These are phyloP conservation scores for Rhagonycha lutea DNA, from an alignment of 2,888 invertebrate genomes.

Conservation along the genomic window DNA sequence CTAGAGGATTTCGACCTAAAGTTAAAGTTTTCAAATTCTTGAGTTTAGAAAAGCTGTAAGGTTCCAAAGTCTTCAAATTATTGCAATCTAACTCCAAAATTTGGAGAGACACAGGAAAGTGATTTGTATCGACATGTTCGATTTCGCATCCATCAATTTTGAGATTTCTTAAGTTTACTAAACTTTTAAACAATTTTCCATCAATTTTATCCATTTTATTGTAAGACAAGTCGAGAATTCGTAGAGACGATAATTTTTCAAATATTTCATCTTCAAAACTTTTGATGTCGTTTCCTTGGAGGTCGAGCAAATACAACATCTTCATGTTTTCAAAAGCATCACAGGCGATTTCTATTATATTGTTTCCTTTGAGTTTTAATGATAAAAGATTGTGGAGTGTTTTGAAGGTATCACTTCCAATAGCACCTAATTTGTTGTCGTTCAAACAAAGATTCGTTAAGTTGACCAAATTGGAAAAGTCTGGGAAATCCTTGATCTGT, in stretches of 20 bases:
- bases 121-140: not conserved
- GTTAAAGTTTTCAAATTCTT: not conserved
- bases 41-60: not conserved
- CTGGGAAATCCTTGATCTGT: not conserved
- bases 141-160: not conserved
- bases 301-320: not conserved
- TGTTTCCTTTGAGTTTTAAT: not conserved
- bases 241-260: not conserved
- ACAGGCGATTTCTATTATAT: not conserved
- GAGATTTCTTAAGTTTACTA: not conserved
- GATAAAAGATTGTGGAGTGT: not conserved
- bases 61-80: not conserved
- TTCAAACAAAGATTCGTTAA: not conserved
- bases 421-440: not conserved
- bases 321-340: not conserved
- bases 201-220: not conserved
- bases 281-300: not conserved
- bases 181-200: not conserved
- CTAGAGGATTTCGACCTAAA: not conserved
- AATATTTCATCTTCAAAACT: not conserved
- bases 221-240: not conserved
- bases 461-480: not conserved
- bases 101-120: not conserved
- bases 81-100: not conserved
- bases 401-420: not conserved